Evolutionary conservation across 2,797 vertebrate species (phyloP), one percentile per base, ranked within the genome.

Genomic region (Rhinella marina): DNA sequence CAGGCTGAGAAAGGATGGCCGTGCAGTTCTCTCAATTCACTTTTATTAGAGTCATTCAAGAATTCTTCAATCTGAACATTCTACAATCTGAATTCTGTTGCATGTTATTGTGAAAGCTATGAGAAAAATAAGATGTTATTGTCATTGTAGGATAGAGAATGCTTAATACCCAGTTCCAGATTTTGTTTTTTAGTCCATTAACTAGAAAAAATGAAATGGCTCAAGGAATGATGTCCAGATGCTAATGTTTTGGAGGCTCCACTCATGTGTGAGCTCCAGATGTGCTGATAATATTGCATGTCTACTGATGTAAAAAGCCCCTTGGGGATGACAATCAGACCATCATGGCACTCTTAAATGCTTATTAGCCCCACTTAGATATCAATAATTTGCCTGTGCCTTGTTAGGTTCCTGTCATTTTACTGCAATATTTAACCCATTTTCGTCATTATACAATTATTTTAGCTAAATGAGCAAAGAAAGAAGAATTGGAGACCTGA

Each of bases 221-320:
- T 77, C 21, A 29, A 32, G 80, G 75, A 84, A 62, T 59, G 27
- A n/a, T 52, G 82, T 82, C 86, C 85, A 86, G 82, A 86, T 84
- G 82, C 81, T 72, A 17, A 73, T 48, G 52, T 25, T 86, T 82
- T 57, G 25, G 61, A 82, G 68, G 64, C 81, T 84, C 41, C 41
- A 73, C 4, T 89, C 88, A 86, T 89, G 88, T 83, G 84, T 86
- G 84, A 86, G 29, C 19, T n/a, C 84, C 76, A 89, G 80, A 89
- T 89, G 88, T 89, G 85, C 64, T 68, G 62, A 87, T 84, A 80
- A 66, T 56, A 64, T 21, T 86, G 64, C 41, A 89, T 73, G 75
- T 56, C 32, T 89, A 81, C 85, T 79, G 82, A 86, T 80, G 66
- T 86, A 80, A 61, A 89, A 41, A 50, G 16, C 85, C 88, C 73